Evolutionary conservation across 2,113 vertebrate genomes (phyloP), one percentile per base, ranked within the genome.

Genomic region (Phyllopteryx taeniolatus): DNA sequence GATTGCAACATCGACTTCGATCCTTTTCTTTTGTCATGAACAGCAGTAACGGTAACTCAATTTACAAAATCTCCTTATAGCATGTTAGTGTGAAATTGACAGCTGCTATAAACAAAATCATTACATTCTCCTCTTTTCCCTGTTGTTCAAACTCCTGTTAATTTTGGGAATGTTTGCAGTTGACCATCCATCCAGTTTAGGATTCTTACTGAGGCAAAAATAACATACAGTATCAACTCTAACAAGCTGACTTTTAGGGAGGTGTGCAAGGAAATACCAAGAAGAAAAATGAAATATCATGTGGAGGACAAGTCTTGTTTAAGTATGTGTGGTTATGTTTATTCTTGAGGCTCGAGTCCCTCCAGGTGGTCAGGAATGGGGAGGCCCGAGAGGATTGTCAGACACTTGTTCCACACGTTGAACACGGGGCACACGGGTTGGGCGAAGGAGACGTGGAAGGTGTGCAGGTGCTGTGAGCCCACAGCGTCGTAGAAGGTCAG

Each of bases 361-460:
- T 99, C 98, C 69, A 99, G 91, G 72, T 99, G 96, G 81, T 99
- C 98, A 0, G 98, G 97, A 86, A 99, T 99, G 17, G 98, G 98
- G 54, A 99, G 94, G 20, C 98, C 98, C 0, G 96, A 98, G 84
- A 99, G 96, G 68, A 99, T 96, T 54, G 96, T 99, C 91, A 99
- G 89, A 89, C 96, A 97, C 82, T 97, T 98, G 84, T 99, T 99
- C 98, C 98, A 99, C 80, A 99, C 94, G 2, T 96, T 98, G 83
- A 99, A 99, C 0, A 98, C 97, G 35, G 98, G 98, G 74, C 96
- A 98, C 83, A 98, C 95, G 0, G 98, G 97, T 89, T 99, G 96
- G 10, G 93, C 88, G 85, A 99, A 98, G 0, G 95, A 90, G 76
- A 98, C 92, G 75, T 96, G 93, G 68, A 97, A 99, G 0, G 96